Base-by-base conservation (phyloP, 2,797 vertebrate species). In the Silurus aristotelis region DNA sequence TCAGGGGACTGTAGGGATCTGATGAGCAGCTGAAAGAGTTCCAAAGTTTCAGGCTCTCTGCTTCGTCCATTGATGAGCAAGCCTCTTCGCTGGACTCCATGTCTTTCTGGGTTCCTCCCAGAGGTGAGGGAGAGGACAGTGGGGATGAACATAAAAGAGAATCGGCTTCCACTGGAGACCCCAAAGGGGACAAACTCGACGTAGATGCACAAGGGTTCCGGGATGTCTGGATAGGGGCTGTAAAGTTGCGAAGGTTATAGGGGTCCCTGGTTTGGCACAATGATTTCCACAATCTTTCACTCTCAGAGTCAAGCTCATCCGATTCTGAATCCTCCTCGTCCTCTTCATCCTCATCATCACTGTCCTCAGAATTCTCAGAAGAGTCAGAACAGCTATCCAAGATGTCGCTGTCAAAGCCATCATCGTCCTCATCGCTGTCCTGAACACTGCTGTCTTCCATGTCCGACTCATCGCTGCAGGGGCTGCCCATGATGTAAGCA, bases 401-500 rank as follows among this genome's bases (percentile, higher is more conserved):
- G 52, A 93, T 92, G 12, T 97, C 96, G 0, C 97, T 98, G 79
- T 97, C 95, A 77, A 99, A 99, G 1, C 97, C 97, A 1, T 96
- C 97, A 1, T 96, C 95, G 1, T 93, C 95, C 1, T 93, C 94
- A 15, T 93, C 92, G 1, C 88, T 92, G 46, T 91, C 92, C 89
- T 93, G 93, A 0, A 89, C 91, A 0, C 25, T 52, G 66, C 6
- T 27, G 70, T 93, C 94, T 55, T 92, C 93, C 3, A 86, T 95
- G 0, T 88, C 92, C 2, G 92, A 94, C 82, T 96, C 96, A 0
- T 95, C 97, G 0, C 96, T 97, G 87, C 94, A 94, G 5, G 93
- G 93, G 80, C 95, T 96, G 14, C 98, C 97, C 92, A 99, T 95
- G 89, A 99, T 99, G 90, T 96, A 99, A 84, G 97, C 96, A n/a